phyloP scores from a whole-genome alignment of 2,113 vertebrate species.

The Spea bombifrons region DNA sequence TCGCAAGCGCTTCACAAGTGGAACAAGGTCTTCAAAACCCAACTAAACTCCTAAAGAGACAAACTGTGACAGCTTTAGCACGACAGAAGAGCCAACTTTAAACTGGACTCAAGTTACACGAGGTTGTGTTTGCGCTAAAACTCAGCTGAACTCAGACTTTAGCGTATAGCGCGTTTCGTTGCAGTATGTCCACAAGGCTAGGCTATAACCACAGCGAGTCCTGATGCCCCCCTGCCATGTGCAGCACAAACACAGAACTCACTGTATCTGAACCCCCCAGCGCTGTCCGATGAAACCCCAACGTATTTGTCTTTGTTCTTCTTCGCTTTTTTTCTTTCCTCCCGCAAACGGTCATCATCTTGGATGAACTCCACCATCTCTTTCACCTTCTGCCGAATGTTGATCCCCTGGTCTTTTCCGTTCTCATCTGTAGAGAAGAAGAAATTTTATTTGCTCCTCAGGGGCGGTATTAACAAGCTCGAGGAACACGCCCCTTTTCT shows the following conservation, averaged over 20 bases:
- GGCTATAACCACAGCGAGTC: constrained; percentile 27
- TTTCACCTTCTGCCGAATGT: constrained; percentile 97
- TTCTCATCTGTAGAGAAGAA: constrained; percentile 78
- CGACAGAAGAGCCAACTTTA: too few relatives aligned
- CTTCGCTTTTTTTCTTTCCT: constrained; percentile 97
- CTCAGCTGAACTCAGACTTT: background rate
- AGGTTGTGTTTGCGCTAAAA: background rate
- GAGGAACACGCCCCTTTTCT: background rate
- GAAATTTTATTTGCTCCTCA: background rate
- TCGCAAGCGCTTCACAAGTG: too few relatives aligned
- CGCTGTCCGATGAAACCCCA: constrained; percentile 90
- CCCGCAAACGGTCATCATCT: constrained; percentile 92
- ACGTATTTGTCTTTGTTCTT: constrained; percentile 98
- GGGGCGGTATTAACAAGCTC: constrained; percentile 7
- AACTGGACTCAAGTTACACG: too few relatives aligned
- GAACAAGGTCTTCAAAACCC: too few relatives aligned
- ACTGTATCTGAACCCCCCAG: constrained; percentile 85
- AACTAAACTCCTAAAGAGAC: too few relatives aligned
- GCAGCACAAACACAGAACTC: constrained; percentile 62
- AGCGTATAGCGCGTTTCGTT: background rate
- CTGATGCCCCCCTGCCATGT: background rate
- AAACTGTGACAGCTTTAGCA: too few relatives aligned
- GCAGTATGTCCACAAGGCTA: constrained; percentile 41
- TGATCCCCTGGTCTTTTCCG: constrained; percentile 96
- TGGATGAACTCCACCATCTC: constrained; percentile 94